phyloP scores from a whole-genome alignment of 2,888 invertebrate species.

The Xylota segnis region DNA sequence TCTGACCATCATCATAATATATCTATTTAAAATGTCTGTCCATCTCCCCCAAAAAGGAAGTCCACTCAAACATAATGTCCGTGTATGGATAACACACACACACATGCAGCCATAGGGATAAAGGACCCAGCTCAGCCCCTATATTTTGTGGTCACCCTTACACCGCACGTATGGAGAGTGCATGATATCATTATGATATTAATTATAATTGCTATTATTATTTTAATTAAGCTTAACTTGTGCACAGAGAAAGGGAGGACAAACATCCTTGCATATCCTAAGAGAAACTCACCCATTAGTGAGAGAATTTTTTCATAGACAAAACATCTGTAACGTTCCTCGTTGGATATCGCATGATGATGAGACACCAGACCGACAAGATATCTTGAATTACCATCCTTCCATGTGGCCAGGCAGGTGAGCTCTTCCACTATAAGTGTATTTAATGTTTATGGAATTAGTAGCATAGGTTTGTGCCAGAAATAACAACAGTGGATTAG shows the following conservation, averaged over 20 bases:
- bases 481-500: neutral
- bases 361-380: conserved; percentile 95
- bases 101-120: too few species aligned
- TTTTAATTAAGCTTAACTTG: conserved; percentile 68
- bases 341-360: conserved; percentile 95
- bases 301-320: conserved; percentile 94
- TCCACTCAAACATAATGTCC: conserved; percentile 34
- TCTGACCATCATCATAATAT: conserved; percentile 40
- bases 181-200: conserved; percentile 73
- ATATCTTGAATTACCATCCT: conserved; percentile 96
- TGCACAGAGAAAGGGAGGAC: neutral
- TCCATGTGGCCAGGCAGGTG: conserved; percentile 96
- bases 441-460: conserved; percentile 28
- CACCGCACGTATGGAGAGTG: conserved; percentile 57
- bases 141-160: conserved; percentile 52
- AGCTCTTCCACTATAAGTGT: conserved; percentile 92
- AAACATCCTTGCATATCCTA: conserved; percentile 21
- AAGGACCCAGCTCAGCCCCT: neutral
- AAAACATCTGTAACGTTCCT: conserved; percentile 97
- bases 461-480: too few species aligned
- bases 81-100: conserved; percentile 37
- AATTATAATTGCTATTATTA: conserved; percentile 75
- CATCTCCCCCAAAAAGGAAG: conserved; percentile 29
- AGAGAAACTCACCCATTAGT: conserved; percentile 85
- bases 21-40: conserved; percentile 49